Percentiles rank a stretch among this genome's conserved stretches.
phyloP scores from a whole-genome alignment of 1,140 invertebrate genomes.

The Neodiprion fabricii region DNA sequence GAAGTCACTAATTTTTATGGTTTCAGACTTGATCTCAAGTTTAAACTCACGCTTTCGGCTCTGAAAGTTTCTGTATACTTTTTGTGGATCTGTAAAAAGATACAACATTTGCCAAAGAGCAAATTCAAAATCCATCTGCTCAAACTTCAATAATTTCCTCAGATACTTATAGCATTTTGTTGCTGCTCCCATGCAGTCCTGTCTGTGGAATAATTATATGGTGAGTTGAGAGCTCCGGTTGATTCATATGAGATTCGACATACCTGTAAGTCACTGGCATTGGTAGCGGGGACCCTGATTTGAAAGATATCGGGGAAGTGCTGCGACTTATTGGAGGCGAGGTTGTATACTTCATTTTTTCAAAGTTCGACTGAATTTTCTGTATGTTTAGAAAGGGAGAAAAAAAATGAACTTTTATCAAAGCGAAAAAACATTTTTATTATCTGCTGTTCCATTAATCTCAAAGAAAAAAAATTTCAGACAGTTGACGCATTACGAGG shows the following conservation, averaged over 20 bases:
- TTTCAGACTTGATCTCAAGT: neutral
- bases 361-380: neutral
- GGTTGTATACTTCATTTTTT: slow-evolving; percentile 71
- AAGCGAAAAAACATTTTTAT: no score
- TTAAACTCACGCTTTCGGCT: slow-evolving; percentile 92
- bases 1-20: no score
- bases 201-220: slow-evolving; percentile 47
- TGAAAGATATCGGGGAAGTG: slow-evolving; percentile 52
- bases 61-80: slow-evolving; percentile 98
- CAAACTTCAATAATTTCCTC: slow-evolving; percentile 87
- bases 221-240: neutral
- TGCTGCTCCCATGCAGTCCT: slow-evolving; percentile 82
- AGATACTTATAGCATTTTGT: slow-evolving; percentile 94
- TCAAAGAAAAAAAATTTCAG: no score
- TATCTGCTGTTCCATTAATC: no score
- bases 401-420: no score
- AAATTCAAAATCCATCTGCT: slow-evolving; percentile 99
- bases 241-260: neutral
- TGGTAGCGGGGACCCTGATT: slow-evolving; percentile 53
- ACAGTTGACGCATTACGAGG: no score
- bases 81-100: slow-evolving; percentile 93
- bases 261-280: slow-evolving; percentile 61
- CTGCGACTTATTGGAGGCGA: slow-evolving; percentile 63
- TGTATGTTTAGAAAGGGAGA: no score
- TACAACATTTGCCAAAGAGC: slow-evolving; percentile 99